Conservation (phyloP, 1,140 invertebrate genomes). For the Drosophila quadrilineata region DNA sequence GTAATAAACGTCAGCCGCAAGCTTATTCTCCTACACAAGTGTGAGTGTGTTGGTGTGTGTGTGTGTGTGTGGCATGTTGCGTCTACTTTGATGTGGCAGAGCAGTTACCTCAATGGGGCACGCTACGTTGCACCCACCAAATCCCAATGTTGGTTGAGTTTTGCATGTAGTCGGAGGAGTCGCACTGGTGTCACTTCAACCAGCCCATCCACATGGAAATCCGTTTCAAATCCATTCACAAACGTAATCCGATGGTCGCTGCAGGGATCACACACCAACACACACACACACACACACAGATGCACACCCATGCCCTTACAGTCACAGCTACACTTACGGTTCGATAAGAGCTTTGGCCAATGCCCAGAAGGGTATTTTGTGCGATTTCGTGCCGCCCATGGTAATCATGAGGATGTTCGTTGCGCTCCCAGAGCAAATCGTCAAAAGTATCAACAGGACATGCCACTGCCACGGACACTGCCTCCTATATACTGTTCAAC, state of each 20-base stretch:
- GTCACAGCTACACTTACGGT: conserved; percentile 72
- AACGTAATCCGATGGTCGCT: conserved; percentile 88
- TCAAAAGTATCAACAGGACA: conserved; percentile 23
- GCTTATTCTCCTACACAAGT: conserved; percentile 8
- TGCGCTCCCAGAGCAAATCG: conserved; percentile 14
- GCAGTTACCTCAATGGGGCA: conserved; percentile 85
- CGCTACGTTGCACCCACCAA: conserved; percentile 86
- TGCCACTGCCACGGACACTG: conserved; percentile 20
- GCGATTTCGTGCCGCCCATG: conserved; percentile 90
- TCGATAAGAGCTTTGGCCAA: conserved; percentile 83
- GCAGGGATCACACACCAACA: conserved; percentile 32
- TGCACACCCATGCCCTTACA: conserved; percentile 6
- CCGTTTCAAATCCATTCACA: conserved; percentile 86
- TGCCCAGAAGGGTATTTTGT: conserved; percentile 89
- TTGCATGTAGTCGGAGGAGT: conserved; percentile 86
- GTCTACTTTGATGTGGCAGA: conserved; percentile 30
- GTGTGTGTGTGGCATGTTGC: neutral
- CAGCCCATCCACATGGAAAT: conserved; percentile 84
- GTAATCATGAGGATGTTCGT: conserved; percentile 83
- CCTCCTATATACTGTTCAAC: conserved; percentile 3
- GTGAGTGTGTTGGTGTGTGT: neutral
- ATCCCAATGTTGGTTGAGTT: conserved; percentile 89
- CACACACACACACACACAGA: conserved; percentile 36
- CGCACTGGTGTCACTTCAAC: conserved; percentile 85
- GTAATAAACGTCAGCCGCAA: conserved; percentile 42